Conservation (phyloP, 2,888 invertebrate genomes). For the Xestia rhomboidea region DNA sequence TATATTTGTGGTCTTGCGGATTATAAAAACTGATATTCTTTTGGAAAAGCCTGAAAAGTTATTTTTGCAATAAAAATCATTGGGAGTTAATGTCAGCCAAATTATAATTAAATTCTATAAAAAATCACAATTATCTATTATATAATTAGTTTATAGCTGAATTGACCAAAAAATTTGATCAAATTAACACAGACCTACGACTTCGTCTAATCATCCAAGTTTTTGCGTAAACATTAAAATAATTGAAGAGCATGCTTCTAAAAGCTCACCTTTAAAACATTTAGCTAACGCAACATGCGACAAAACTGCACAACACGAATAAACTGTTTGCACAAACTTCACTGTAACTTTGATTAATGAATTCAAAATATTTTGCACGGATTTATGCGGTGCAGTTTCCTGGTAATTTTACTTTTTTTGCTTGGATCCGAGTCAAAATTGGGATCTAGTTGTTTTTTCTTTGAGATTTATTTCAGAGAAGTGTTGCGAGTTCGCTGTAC, state of each 20-base stretch:
- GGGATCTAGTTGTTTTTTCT: constrained; percentile 13
- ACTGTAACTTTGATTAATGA: constrained; percentile 54
- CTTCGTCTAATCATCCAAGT: background rate
- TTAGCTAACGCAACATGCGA: constrained; percentile 24
- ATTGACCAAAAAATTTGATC: background rate
- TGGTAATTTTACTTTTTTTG: constrained; percentile 29
- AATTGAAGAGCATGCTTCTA: background rate
- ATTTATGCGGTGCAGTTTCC: constrained; percentile 48
- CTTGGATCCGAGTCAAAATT: constrained; percentile 29
- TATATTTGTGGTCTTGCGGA: background rate
- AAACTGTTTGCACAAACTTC: constrained; percentile 48
- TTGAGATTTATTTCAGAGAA: constrained; percentile 30
- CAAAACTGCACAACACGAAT: constrained; percentile 41
- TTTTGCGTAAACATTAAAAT: background rate
- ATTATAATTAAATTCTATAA: background rate
- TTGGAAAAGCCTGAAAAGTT: background rate
- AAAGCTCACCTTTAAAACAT: constrained; percentile 21
- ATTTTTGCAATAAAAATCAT: background rate
- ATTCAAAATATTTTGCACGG: constrained; percentile 52
- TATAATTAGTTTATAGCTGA: background rate
- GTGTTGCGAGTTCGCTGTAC: constrained; percentile 23
- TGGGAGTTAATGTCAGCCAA: background rate
- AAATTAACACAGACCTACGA: background rate
- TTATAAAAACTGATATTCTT: background rate
- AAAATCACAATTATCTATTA: background rate